phyloP scores from a whole-genome alignment of 2,888 invertebrate species.

The Agrenia bidenticulata region DNA sequence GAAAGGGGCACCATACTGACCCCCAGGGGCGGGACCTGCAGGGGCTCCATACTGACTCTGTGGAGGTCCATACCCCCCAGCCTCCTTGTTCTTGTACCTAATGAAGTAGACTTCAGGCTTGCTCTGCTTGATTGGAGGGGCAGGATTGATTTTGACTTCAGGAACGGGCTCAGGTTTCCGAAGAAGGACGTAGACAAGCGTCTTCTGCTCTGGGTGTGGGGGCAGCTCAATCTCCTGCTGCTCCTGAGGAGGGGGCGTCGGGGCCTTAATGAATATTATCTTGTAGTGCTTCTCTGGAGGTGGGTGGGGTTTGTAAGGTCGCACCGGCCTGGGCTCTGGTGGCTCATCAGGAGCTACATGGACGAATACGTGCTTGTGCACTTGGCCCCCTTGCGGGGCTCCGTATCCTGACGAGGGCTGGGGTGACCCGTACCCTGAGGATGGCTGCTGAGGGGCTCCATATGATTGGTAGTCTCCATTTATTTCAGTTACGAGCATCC shows the following conservation, averaged over 20 bases:
- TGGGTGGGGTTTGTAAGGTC: constrained; percentile 38
- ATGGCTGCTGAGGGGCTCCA: constrained; percentile 12
- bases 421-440: constrained; percentile 9
- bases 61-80: constrained; percentile 30
- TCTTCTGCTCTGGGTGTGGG: constrained; percentile 74
- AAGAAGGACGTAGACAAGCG: constrained; percentile 81
- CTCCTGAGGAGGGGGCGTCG: constrained; percentile 30
- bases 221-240: constrained; percentile 54
- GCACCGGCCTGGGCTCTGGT: constrained; percentile 29
- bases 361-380: constrained; percentile 38
- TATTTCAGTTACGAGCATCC: constrained; percentile 13
- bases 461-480: constrained; percentile 25
- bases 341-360: constrained; percentile 37
- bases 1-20: constrained; percentile 4
- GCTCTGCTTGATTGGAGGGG: constrained; percentile 77
- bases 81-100: constrained; percentile 64
- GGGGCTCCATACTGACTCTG: constrained; percentile 31
- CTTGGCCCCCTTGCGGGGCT: constrained; percentile 15
- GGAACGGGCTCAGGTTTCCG: constrained; percentile 83
- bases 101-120: constrained; percentile 90
- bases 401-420: constrained; percentile 23
- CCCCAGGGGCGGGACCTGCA: constrained; percentile 24
- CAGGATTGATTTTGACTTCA: constrained; percentile 73
- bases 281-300: constrained; percentile 47
- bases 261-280: constrained; percentile 44